phyloP scores from a whole-genome alignment of 2,797 vertebrate genomes.

The Lophius americanus region DNA sequence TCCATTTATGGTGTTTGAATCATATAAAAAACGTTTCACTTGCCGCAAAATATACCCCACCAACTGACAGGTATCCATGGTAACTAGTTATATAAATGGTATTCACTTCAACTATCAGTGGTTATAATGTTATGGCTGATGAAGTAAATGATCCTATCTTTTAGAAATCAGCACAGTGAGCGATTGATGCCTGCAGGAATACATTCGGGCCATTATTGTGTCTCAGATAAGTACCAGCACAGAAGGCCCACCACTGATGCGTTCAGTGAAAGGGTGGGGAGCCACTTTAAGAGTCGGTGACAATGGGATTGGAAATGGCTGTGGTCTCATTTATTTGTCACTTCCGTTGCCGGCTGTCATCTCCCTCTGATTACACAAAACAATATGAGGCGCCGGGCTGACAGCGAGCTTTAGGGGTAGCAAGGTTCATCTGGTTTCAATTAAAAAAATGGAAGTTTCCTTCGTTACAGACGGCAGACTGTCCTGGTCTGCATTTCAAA shows the following conservation, averaged over 20 bases:
- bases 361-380: constrained; percentile 58
- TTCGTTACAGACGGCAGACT: constrained; percentile 12
- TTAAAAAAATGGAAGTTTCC: constrained; percentile 52
- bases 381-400: constrained; percentile 55
- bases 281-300: constrained; percentile 39
- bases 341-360: constrained; percentile 50
- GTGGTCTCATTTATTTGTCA: constrained; percentile 43
- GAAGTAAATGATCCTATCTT: neutral
- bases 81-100: no score
- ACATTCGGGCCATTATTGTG: constrained; percentile 39
- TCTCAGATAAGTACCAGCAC: constrained; percentile 41
- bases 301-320: constrained; percentile 39
- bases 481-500: constrained; percentile 38
- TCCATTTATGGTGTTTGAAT: no score
- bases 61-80: no score
- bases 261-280: constrained; percentile 26
- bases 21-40: no score
- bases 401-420: constrained; percentile 55
- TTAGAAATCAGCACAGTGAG: constrained; percentile 43
- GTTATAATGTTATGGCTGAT: no score
- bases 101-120: no score
- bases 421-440: constrained; percentile 57
- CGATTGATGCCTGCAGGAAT: constrained; percentile 60
- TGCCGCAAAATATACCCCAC: no score
- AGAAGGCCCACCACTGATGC: constrained; percentile 49